Evolutionary conservation across 2,797 vertebrate species (phyloP), one percentile per base, ranked within the genome.

Genomic region (Heterohyrax brucei): DNA sequence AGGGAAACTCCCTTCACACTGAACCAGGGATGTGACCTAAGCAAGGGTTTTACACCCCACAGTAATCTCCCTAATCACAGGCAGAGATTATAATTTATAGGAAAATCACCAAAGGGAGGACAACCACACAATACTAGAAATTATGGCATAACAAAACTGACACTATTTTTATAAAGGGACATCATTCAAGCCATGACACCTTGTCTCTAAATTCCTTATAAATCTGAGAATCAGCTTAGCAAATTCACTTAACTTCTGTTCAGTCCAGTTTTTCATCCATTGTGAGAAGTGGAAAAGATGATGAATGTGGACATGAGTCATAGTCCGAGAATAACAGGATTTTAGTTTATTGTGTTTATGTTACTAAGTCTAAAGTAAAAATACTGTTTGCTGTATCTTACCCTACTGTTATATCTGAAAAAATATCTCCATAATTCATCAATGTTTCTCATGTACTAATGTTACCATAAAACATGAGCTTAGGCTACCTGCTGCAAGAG

Each of bases 331-430:
- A 22, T 18, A 64, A 53, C 3, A 44, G 24, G 9, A 21, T 26
- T 18, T 77, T n/a, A 64, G 16, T 77, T 83, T 66, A 82, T 82
- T 33, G 39, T 76, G 10, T 68, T 68, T 85, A 90, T 72, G n/a
- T 4, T 13, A 10, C 10, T 53, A 61, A 53, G 59, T 18, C 30
- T 66, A 24, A 46, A 26, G 26, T 90, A 68, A 64, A 64, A 76
- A 76, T 33, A 33, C 33, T 80, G 21, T 46, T 96, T 73, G 21
- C 66, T 53, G 3, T 66, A 61, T 75, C 78, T 70, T 73, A 75
- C 39, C 82, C 48, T 62, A 77, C 19, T 56, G 4, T 77, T 82
- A 70, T 79, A 92, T 91, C 87, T 87, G 59, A 87, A 89, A 94
- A 91, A 56, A 66, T 82, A 62, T n/a, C 64, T 85, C 46, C 62